These are phyloP conservation scores for Lamprologus speciosus DNA, from an alignment of 2,113 vertebrate species.

Conservation along the genomic window DNA sequence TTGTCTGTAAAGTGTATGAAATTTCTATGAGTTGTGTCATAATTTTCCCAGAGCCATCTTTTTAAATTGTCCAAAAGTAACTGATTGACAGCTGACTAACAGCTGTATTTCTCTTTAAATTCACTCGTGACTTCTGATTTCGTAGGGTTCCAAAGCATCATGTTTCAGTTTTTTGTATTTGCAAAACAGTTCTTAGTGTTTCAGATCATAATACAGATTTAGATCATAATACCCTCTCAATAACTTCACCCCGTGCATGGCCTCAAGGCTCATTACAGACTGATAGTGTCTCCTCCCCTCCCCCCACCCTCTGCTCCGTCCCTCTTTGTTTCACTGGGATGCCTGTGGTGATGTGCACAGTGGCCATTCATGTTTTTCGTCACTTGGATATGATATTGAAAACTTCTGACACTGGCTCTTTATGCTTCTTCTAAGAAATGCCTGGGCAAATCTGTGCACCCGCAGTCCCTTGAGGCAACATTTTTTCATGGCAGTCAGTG, in stretches of 20 bases:
- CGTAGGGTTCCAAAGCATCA: background rate
- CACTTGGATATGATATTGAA: conserved; percentile 52
- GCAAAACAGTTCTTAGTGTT: background rate
- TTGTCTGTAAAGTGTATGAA: background rate
- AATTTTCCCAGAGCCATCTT: background rate
- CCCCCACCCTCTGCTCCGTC: background rate
- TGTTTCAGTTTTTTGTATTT: background rate
- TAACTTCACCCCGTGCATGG: background rate
- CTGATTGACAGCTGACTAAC: background rate
- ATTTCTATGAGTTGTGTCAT: background rate
- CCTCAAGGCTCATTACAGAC: conserved; percentile 29
- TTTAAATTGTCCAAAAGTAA: background rate
- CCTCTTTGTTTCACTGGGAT: conserved; percentile 30
- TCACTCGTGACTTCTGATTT: background rate
- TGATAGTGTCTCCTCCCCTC: background rate
- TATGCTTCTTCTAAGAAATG: conserved; percentile 3
- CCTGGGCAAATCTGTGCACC: conserved; percentile 14
- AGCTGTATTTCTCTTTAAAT: background rate
- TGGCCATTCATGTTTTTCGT: conserved; percentile 34
- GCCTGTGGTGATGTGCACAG: conserved; percentile 30
- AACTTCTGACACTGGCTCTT: conserved; percentile 32
- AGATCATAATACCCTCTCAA: background rate
- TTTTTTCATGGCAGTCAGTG: conserved; percentile 36
- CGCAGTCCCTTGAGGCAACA: conserved; percentile 29
- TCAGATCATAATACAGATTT: background rate